Evolutionary conservation across 2,888 invertebrate genomes (phyloP), one percentile per base, ranked within the genome.

Genomic region (Microplitis deprimator): DNA sequence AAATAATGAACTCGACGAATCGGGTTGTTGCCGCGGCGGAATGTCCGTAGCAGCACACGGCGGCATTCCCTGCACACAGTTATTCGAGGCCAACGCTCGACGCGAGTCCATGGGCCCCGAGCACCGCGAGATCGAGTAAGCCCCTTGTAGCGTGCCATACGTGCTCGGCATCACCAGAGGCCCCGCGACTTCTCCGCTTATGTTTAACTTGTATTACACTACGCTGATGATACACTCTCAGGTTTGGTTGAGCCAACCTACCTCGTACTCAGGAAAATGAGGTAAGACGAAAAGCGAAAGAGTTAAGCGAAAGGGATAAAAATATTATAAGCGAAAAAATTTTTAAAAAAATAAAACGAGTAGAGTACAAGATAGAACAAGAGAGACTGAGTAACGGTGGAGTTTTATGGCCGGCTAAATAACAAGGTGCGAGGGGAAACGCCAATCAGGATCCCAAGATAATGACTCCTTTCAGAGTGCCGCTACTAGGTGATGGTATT

Each of bases 31-130:
- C 68, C 50, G 61, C 41, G 20, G 60, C 13, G 69, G 69, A 73
- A 64, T 69, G 73, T 62, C 40, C 41, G 67, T 68, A 61, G 65
- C n/a, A 50, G 29, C 20, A 29, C 50, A 60, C 13, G 70, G 38
- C 17, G 61, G 59, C 40, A 72, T 82, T 81, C 83, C 83, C 83
- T 82, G 81, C 81, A 81, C 83, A 83, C 86, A 85, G 85, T 85
- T 86, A 86, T 83, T 84, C 86, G 86, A 86, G 85, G 86, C 86
- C 86, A 77, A 73, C 71, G 80, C 73, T 77, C 80, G 72, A 40
- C 59, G 70, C 73, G 75, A 73, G 70, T 75, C 75, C 77, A 72
- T 71, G 10, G 41, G 62, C 16, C 62, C 20, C 40, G 38, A 62
- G 64, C 13, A 50, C 50, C 50, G 13, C 50, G 20, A 69, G 50